Evolutionary conservation across 2,113 vertebrate species (phyloP).

Genomic region (Cyanistes caeruleus): DNA sequence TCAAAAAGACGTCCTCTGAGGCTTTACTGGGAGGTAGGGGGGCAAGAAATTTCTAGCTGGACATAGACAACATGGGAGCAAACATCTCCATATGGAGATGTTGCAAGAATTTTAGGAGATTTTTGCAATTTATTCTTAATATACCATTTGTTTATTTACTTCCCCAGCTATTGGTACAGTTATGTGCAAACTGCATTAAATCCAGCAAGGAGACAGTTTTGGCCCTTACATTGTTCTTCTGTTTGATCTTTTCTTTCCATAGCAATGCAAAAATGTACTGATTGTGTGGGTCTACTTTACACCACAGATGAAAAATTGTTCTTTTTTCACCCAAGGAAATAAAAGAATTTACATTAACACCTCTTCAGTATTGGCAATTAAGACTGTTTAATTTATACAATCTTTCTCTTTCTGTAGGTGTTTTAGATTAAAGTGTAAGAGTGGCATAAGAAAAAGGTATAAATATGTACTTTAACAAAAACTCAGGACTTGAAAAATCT

Average conservation of each 20-base stretch:
- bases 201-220: background rate
- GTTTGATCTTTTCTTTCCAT: background rate
- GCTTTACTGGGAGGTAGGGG: background rate
- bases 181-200: background rate
- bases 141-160: background rate
- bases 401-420: background rate
- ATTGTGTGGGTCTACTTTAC: background rate
- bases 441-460: background rate
- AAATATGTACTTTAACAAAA: background rate
- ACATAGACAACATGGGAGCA: background rate
- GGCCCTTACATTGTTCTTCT: background rate
- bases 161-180: background rate
- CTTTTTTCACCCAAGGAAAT: background rate
- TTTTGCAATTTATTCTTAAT: background rate
- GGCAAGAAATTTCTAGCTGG: background rate
- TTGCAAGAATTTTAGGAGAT: accelerated
- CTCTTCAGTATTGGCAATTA: background rate
- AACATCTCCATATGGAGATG: background rate
- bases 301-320: background rate
- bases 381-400: background rate
- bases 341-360: background rate
- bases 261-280: background rate
- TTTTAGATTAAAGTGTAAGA: background rate
- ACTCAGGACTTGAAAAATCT: background rate
- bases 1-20: background rate